Percentiles rank a stretch among this genome's conserved stretches.
Evolutionary conservation across 2,888 invertebrate genomes (phyloP).

Genomic region (Cephalotes varians): DNA sequence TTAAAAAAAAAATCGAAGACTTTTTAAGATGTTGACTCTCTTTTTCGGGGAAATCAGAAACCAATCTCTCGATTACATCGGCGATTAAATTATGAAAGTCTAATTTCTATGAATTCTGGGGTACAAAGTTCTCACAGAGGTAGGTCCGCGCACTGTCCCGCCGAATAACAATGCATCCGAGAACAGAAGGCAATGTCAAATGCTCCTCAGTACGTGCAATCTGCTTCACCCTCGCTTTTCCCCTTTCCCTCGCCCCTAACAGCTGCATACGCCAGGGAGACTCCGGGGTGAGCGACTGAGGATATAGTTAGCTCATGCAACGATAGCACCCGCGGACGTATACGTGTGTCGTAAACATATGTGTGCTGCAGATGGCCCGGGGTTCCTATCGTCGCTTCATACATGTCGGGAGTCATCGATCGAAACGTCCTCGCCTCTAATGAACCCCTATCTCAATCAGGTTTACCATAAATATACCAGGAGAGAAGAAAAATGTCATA

Average conservation of each 20-base stretch:
- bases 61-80: not conserved
- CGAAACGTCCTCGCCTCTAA: constrained; percentile 28
- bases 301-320: constrained; percentile 63
- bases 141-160: constrained; percentile 1
- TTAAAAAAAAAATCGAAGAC: not conserved
- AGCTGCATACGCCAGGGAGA: constrained; percentile 66
- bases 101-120: not conserved
- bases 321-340: constrained; percentile 72
- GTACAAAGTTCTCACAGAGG: not conserved
- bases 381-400: constrained; percentile 76
- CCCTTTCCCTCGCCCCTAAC: constrained; percentile 71
- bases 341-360: constrained; percentile 78
- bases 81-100: constrained; percentile 2
- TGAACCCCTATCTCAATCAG: constrained; percentile 30
- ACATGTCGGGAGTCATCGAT: constrained; percentile 26
- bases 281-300: constrained; percentile 42
- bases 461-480: not conserved
- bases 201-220: constrained; percentile 33
- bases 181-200: constrained; percentile 50
- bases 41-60: not conserved
- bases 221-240: constrained; percentile 60
- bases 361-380: constrained; percentile 78
- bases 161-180: constrained; percentile 27
- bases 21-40: not conserved
- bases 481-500: not conserved